Evolutionary conservation across 2,113 vertebrate species (phyloP).

Genomic region (Rhombomys opimus): DNA sequence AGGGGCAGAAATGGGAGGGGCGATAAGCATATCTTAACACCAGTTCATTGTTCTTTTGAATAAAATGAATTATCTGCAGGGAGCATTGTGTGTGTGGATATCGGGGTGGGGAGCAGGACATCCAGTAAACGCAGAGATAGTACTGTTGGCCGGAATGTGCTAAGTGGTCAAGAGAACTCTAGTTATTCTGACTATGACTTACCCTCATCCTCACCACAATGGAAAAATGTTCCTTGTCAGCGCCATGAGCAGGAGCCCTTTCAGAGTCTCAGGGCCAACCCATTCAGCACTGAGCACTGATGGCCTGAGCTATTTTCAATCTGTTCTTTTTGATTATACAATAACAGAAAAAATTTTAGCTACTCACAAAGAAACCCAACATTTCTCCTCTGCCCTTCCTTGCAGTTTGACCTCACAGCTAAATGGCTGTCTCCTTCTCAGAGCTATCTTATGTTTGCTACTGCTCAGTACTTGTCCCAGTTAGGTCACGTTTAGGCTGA

Average conservation of each 20-base stretch:
- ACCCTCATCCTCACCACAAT: background rate
- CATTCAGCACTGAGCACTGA: background rate
- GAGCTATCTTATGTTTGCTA: background rate
- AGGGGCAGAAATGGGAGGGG: background rate
- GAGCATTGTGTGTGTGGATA: background rate
- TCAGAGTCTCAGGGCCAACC: background rate
- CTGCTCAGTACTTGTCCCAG: background rate
- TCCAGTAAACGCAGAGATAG: background rate
- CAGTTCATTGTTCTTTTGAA: slow-evolving; percentile 3
- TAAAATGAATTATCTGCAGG: slow-evolving; percentile 1
- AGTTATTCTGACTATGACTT: background rate
- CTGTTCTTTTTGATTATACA: background rate
- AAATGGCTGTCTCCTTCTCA: background rate
- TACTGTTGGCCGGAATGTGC: background rate
- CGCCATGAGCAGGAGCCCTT: background rate
- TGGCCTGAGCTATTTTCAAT: background rate
- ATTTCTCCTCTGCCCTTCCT: background rate
- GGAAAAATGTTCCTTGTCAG: background rate
- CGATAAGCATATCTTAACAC: background rate
- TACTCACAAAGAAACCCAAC: background rate
- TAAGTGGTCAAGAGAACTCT: background rate
- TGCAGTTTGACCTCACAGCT: background rate
- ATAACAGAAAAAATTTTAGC: background rate
- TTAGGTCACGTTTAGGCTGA: background rate
- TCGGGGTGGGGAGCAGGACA: background rate